Conservation (phyloP, 2,113 vertebrate genomes). For the Choloepus hoffmanni region DNA sequence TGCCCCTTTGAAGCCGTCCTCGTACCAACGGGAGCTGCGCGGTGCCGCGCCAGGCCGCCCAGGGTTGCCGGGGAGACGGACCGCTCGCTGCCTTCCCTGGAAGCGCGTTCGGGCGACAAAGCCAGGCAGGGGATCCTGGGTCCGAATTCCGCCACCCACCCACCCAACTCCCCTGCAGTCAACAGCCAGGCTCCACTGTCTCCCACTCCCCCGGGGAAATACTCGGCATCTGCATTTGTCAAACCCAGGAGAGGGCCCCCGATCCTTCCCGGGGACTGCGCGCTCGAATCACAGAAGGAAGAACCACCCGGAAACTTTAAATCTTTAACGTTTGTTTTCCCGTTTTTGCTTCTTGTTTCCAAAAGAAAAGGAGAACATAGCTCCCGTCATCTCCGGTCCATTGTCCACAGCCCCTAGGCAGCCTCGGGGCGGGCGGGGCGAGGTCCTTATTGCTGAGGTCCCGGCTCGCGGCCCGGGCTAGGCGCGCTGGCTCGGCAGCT, state of each 20-base stretch:
- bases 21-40: too few relatives aligned
- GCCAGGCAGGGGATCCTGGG: neutral
- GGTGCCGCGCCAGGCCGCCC: too few relatives aligned
- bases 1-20: too few relatives aligned
- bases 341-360: slow-evolving; percentile 48
- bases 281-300: neutral
- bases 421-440: slow-evolving; percentile 5
- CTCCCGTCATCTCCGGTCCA: neutral
- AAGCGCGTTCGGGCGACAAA: neutral
- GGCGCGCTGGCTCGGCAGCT: slow-evolving; percentile 89
- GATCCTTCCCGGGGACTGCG: neutral
- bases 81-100: neutral
- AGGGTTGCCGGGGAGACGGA: neutral
- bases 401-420: slow-evolving; percentile 58
- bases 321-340: slow-evolving; percentile 83
- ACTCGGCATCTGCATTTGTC: neutral
- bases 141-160: neutral
- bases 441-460: slow-evolving; percentile 85
- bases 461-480: slow-evolving; percentile 63
- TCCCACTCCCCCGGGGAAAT: rapidly evolving
- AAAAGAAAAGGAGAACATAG: neutral
- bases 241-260: neutral
- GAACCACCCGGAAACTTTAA: slow-evolving; percentile 79
- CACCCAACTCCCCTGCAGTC: too few relatives aligned
- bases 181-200: neutral